Evolutionary conservation across 2,113 vertebrate species (phyloP).

Genomic region (Eleginops maclovinus): DNA sequence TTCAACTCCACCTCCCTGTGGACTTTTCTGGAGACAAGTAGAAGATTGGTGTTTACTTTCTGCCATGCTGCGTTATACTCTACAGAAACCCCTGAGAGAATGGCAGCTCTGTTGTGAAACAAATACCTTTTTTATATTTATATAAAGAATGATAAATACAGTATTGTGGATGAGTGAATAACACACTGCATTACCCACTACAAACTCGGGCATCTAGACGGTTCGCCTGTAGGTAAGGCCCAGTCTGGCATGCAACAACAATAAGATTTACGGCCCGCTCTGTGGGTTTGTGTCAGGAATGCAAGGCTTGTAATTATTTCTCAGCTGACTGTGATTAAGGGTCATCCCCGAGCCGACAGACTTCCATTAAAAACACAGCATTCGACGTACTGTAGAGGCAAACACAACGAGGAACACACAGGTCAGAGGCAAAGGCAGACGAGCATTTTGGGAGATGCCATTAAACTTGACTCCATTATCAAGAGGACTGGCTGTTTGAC

Average conservation of each 20-base stretch:
- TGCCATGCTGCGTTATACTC: constrained; percentile 70
- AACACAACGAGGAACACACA: constrained; percentile 11
- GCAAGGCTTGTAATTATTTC: constrained; percentile 82
- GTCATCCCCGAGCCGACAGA: constrained; percentile 75
- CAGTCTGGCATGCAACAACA: constrained; percentile 63
- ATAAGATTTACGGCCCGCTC: constrained; percentile 46
- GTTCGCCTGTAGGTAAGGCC: constrained; percentile 53
- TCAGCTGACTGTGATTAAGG: constrained; percentile 84
- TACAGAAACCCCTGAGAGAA: constrained; percentile 62
- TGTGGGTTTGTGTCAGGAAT: constrained; percentile 74
- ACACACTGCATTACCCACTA: constrained; percentile 40
- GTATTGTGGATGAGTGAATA: constrained; percentile 71
- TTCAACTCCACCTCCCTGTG: constrained; percentile 61
- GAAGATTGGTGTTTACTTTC: constrained; percentile 77
- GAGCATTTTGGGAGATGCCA: background rate
- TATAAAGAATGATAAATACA: constrained; percentile 65
- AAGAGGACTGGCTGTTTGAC: constrained; percentile 30
- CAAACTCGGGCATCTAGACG: constrained; percentile 54
- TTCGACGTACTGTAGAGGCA: constrained; percentile 18
- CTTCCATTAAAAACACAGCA: constrained; percentile 74
- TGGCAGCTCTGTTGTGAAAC: constrained; percentile 54
- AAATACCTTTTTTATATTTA: constrained; percentile 18
- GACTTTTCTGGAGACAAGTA: constrained; percentile 71
- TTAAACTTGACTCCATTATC: constrained; percentile 35
- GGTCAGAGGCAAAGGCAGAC: background rate